Base-by-base conservation (phyloP, 2,797 vertebrate genomes). In the Rallus crepitans region DNA sequence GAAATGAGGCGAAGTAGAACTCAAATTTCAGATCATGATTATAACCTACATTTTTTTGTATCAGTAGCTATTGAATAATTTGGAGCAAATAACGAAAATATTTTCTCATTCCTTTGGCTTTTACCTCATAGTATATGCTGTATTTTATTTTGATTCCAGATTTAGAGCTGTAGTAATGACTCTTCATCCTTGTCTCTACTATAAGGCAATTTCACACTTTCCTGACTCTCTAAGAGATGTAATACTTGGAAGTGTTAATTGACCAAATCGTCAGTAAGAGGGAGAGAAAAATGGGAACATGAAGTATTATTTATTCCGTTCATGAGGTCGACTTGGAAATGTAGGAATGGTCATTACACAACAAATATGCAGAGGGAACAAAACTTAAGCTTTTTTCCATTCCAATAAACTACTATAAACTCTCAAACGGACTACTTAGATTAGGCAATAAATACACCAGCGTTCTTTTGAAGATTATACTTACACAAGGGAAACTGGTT, bases 151-250 rank as follows among this genome's bases (percentile, higher is more conserved):
- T 90, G 35, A 96, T 39, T 95, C 72, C 60, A 91, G 79, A 73
- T 92, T 90, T 89, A 94, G 47, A 96, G 53, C 61, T 1, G 1
- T 63, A 88, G 40, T 61, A 96, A 85, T 66, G 82, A 93, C 64
- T 96, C 78, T 96, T 98, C 83, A 96, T 93, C 76, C 91, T 96
- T 96, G 86, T 96, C 95, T 86, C 81, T 90, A 68, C 81, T 95
- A n/a, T 85, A 96, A 94, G 76, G 75, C 73, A 98, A 97, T 98
- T 97, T 97, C 96, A 98, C 90, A 97, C 89, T 96, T 92, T 95
- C 37, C 61, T 97, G 88, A 97, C 89, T 96, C 82, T 95, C 60
- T 95, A 96, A 95, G 91, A 97, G 68, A 89, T 93, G 47, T 90
- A 97, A 97, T 95, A 89, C 76, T 97, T 93, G 81, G 69, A 96